These are phyloP conservation scores for Cyrtorhinus lividipennis DNA, from an alignment of 1,140 invertebrate genomes.

Conservation along the genomic window DNA sequence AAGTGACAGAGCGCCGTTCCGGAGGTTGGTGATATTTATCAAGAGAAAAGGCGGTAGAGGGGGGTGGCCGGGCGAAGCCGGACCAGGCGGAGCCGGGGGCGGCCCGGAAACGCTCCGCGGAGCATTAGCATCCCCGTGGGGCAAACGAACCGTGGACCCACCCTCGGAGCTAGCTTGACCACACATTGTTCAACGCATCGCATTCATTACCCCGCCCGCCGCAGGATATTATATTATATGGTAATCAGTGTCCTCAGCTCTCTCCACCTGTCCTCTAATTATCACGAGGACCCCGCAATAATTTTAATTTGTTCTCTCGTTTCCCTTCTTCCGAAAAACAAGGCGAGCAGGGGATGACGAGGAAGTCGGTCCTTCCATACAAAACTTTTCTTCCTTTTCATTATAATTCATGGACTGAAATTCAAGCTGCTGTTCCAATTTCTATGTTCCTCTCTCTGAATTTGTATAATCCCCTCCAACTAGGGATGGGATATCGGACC, in stretches of 20 bases:
- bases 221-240: conserved; percentile 4
- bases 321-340: too few species aligned
- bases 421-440: too few species aligned
- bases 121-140: conserved; percentile 1
- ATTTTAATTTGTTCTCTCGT: neutral
- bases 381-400: too few species aligned
- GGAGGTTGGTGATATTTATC: conserved; percentile 5
- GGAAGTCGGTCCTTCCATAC: too few species aligned
- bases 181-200: conserved; percentile 4
- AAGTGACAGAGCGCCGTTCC: conserved; percentile 9
- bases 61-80: neutral
- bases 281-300: neutral
- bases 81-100: neutral
- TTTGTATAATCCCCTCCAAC: too few species aligned
- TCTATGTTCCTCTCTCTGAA: too few species aligned
- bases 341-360: too few species aligned
- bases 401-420: too few species aligned
- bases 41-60: neutral
- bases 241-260: neutral
- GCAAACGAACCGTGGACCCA: conserved; percentile 1
- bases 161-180: neutral
- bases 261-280: conserved; percentile 7
- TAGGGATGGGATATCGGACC: too few species aligned
- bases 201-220: neutral
- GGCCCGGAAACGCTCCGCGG: neutral